phyloP scores from a whole-genome alignment of 2,888 invertebrate species.

The Strigamia maritima region DNA sequence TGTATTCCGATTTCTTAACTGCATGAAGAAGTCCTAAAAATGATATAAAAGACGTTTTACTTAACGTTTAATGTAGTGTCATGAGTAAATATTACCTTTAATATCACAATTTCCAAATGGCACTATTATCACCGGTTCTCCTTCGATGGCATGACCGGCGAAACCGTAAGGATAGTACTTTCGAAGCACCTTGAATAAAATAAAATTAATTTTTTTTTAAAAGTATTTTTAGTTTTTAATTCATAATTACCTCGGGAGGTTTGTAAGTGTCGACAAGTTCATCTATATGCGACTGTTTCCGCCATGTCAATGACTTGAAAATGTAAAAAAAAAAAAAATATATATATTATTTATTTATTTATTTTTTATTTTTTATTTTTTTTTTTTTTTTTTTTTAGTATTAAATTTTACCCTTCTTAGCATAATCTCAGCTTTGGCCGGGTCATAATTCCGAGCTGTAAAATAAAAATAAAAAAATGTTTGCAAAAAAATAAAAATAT shows the following conservation, averaged over 20 bases:
- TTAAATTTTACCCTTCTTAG: slow-evolving; percentile 67
- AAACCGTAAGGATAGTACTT: slow-evolving; percentile 75
- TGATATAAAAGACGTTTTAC: neutral
- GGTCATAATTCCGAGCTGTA: slow-evolving; percentile 81
- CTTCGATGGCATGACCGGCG: slow-evolving; percentile 77
- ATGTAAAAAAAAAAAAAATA: neutral
- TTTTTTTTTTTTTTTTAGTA: neutral
- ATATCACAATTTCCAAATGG: slow-evolving; percentile 61
- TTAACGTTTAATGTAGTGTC: neutral
- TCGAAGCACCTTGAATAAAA: slow-evolving; percentile 58
- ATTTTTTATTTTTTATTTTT: too few species aligned
- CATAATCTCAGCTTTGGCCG: slow-evolving; percentile 88
- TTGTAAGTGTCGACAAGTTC: slow-evolving; percentile 48
- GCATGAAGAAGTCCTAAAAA: slow-evolving; percentile 68
- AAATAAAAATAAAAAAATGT: slow-evolving; percentile 47
- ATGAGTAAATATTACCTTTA: slow-evolving; percentile 36
- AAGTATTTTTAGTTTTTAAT: neutral
- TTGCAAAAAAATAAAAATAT: neutral
- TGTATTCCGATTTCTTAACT: slow-evolving; percentile 67
- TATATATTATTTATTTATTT: too few species aligned
- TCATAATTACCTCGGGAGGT: slow-evolving; percentile 48
- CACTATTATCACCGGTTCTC: slow-evolving; percentile 71
- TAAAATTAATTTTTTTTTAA: neutral
- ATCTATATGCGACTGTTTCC: slow-evolving; percentile 48
- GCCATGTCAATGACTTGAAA: slow-evolving; percentile 49